phyloP scores from a whole-genome alignment of 2,113 vertebrate genomes.

The Phycodurus eques region DNA sequence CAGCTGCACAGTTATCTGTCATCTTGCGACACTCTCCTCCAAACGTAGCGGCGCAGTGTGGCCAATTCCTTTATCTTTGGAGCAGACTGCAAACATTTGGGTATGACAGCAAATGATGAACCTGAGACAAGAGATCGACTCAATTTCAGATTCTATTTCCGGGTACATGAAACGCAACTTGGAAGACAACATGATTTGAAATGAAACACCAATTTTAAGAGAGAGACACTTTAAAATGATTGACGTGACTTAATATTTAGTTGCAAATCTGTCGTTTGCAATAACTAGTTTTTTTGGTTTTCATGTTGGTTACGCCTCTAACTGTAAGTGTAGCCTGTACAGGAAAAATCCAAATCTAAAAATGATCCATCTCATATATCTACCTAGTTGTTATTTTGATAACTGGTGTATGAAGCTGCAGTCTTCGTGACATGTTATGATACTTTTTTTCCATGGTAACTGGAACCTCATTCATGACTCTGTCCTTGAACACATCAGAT shows the following conservation, averaged over 20 bases:
- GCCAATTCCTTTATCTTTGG: neutral
- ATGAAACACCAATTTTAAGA: too few species aligned
- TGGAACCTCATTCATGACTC: constrained; percentile 55
- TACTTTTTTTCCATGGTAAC: constrained; percentile 68
- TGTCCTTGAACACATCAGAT: constrained; percentile 58
- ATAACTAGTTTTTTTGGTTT: too few species aligned
- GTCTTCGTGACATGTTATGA: constrained; percentile 44
- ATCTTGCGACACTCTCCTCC: neutral
- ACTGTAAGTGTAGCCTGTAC: neutral
- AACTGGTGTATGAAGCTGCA: neutral
- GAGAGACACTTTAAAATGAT: too few species aligned
- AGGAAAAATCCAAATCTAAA: neutral
- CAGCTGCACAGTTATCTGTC: constrained; percentile 69
- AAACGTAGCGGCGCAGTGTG: neutral
- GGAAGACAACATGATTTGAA: neutral
- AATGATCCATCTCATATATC: neutral
- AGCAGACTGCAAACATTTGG: neutral
- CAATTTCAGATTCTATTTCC: too few species aligned
- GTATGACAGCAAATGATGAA: neutral
- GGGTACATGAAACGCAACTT: neutral
- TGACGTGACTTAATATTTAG: too few species aligned
- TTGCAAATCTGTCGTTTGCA: too few species aligned
- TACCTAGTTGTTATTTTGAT: neutral
- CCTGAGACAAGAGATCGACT: neutral
- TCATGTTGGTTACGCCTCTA: too few species aligned